Evolutionary conservation across 1,140 invertebrate species (phyloP).

Genomic region (Pinna nobilis): DNA sequence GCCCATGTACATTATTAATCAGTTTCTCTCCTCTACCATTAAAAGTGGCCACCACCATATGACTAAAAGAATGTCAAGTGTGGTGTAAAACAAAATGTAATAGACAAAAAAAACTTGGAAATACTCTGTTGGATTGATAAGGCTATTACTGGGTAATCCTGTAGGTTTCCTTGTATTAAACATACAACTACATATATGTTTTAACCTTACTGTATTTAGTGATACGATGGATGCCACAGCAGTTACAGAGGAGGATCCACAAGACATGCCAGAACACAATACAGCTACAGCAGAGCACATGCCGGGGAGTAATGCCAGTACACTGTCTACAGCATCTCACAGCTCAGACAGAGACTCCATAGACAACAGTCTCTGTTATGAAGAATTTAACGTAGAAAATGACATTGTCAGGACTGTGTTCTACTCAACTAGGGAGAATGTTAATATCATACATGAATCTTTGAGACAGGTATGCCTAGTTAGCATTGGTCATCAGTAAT

Average conservation of each 20-base stretch:
- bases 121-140: neutral
- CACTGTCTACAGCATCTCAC: slow-evolving; percentile 57
- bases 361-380: slow-evolving; percentile 71
- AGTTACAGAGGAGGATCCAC: slow-evolving; percentile 24
- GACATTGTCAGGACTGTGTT: slow-evolving; percentile 89
- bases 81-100: no score
- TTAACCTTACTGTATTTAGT: no score
- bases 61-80: no score
- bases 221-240: neutral
- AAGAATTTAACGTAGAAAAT: slow-evolving; percentile 73
- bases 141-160: neutral
- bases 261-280: slow-evolving; percentile 43
- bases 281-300: slow-evolving; percentile 37
- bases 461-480: slow-evolving; percentile 86
- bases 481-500: no score
- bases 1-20: no score
- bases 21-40: no score
- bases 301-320: slow-evolving; percentile 65
- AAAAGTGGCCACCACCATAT: no score
- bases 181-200: neutral
- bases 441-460: slow-evolving; percentile 96
- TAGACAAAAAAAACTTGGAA: no score
- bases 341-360: slow-evolving; percentile 60
- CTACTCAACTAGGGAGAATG: slow-evolving; percentile 91
- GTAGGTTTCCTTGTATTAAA: neutral